phyloP scores from a whole-genome alignment of 1,140 invertebrate species.

The Aricia agestis region DNA sequence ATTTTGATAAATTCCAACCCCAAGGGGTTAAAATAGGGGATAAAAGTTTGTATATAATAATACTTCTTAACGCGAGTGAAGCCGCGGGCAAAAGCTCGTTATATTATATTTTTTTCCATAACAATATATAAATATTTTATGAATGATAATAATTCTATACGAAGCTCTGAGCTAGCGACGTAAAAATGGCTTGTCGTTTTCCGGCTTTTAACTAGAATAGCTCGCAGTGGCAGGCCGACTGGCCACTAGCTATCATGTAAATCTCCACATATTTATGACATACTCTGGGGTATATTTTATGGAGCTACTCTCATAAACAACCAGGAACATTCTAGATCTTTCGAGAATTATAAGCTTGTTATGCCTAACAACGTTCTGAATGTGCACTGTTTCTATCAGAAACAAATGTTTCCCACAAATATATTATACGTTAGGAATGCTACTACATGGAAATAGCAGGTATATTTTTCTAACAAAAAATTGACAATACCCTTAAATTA shows the following conservation, averaged over 20 bases:
- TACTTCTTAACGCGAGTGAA: no score
- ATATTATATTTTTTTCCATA: no score
- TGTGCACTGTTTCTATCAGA: no score
- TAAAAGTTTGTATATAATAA: no score
- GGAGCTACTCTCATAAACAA: conserved; percentile 4
- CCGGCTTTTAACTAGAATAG: conserved; percentile 1
- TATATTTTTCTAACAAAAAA: no score
- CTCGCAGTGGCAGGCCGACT: background rate
- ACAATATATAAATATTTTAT: background rate
- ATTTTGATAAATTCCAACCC: no score
- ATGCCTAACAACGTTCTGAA: background rate
- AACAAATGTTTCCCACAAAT: no score
- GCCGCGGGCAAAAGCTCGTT: no score
- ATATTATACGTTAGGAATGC: no score
- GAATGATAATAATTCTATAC: background rate
- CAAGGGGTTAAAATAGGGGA: no score
- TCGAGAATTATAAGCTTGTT: background rate
- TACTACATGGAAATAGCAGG: no score
- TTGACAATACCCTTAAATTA: no score
- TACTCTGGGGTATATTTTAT: conserved; percentile 12
- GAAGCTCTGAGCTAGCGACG: background rate
- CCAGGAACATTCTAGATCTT: conserved; percentile 4
- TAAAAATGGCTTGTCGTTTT: conserved; percentile 8
- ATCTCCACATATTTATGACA: conserved; percentile 12
- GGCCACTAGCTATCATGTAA: conserved; percentile 6